Base-by-base conservation (phyloP, 2,113 vertebrate species). In the Euleptes europaea region DNA sequence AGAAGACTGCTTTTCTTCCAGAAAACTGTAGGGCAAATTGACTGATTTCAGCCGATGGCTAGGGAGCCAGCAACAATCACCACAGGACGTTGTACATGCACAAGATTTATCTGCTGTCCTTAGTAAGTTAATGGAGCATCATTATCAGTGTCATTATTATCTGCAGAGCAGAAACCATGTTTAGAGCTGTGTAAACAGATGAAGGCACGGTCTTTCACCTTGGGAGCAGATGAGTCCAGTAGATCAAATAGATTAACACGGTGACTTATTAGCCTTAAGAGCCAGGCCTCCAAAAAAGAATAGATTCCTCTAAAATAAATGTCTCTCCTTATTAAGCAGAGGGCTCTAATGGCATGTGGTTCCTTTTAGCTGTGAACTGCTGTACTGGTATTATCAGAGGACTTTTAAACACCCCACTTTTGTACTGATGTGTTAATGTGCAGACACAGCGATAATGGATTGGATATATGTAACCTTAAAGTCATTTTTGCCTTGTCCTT, bases 251-350 rank as follows among this genome's bases (percentile, higher is more conserved):
- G 94, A 95, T 94, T 93, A 87, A 95, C 91, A 84, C 87, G 17
- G 65, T 1, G 0, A 90, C 82, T 60, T 93, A 92, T 92, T 93
- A 93, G 92, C 91, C 89, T 93, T 93, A 92, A 93, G 93, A 94
- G 89, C 88, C 91, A 92, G 88, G 89, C 94, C 91, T 93, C 88
- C 90, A 94, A 93, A 63, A n/a, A 87, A 92, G 91, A 95, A 93
- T 92, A 92, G 91, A 94, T 93, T 92, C 91, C 92, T 94, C 93
- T 94, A 94, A 95, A 85, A 95, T 94, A 94, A 95, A 91, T 94
- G 94, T 95, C 94, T 92, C 87, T 88, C 26, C 38, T 85, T 84
- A 90, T 94, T 94, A 94, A 83, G 85, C 44, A 3, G 14, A 88
- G 80, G 78, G 73, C 74, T 90, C 91, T 85, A 89, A 1, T 89